Base-by-base conservation (phyloP, 2,797 vertebrate species). In the Anniella stebbinsi region DNA sequence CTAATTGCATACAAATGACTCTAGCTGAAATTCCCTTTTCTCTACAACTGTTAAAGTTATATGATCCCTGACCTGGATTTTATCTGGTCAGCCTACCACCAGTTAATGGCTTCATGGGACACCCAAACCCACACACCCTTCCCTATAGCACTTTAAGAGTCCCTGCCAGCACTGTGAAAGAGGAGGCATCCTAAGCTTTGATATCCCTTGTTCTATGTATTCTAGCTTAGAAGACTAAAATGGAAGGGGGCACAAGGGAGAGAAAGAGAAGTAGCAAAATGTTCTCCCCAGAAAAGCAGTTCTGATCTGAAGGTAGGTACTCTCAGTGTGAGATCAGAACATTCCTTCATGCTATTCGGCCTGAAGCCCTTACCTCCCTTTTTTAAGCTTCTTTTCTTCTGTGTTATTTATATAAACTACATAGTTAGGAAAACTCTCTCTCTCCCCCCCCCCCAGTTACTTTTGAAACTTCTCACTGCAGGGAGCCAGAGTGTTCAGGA, bases 381-480 rank as follows among this genome's bases (percentile, higher is more conserved):
- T 30, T 69, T 45, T 17, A 77, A 21, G 69, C 48, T 77, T 83
- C 25, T 54, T 87, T 76, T 90, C n/a, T n/a, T 23, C 69, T 90
- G 45, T 87, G 10, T 67, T 82, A 45, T 82, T 81, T 87, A 82
- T 72, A 83, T 54, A 82, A n/a, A 17, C 57, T 66, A 70, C 81
- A 72, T 66, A 63, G 30, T 66, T 87, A 87, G 63, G 67, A 57
- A 88, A 78, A 76, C 7, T 6, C 30, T 67, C 41, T 57, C 41
- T 28, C 11, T 8, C n/a, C n/a, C n/a, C n/a, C n/a, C n/a, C n/a
- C 13, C 33, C 13, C 17, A 41, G 36, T 81, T 90, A 57, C 45
- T 92, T 67, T 81, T 90, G 76, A 66, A 92, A 75, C 38, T 54
- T 84, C 21, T 90, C 51, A 54, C 67, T 66, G 28, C 45, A 77